Base-by-base conservation (phyloP, 2,113 vertebrate species). In the Dissostichus mawsoni region DNA sequence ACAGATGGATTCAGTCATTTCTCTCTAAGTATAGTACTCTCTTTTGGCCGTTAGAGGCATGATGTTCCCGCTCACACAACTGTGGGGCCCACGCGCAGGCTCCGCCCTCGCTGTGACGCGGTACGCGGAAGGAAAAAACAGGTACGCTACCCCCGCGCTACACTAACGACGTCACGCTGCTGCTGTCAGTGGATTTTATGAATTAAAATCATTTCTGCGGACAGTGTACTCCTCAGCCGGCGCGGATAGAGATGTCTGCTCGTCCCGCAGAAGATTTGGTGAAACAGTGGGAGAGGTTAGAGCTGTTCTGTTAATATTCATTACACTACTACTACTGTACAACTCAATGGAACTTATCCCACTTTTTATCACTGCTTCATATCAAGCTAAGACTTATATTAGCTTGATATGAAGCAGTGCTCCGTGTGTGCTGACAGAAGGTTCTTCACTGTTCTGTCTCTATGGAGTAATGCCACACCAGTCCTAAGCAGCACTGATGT, bases 201-300 rank as follows among this genome's bases (percentile, higher is more conserved):
- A 5, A 5, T 58, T 13, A 5, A 62, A 10, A 1, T 10, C 1
- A 1, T 9, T 52, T 45, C 17, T 9, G 23, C 10, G 2, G 36
- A 13, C 2, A 0, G 18, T 11, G 41, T 61, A 8, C 6, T 36
- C n/a, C 0, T 11, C 14, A 17, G 0, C 29, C 10, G 0, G 14
- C n/a, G 25, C n/a, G 25, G n/a, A 12, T 7, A 11, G 17, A 71
- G 58, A 93, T 93, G 93, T 80, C 59, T 8, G 48, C 57, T 3
- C 0, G 69, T 41, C 76, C 87, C 1, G 25, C 75, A 10, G 85
- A 92, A 44, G 36, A 89, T 0, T 0, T 92, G 82, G 73, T 93
- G 44, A 65, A 82, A 58, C 80, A 76, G 16, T 95, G 93, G 94
- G 80, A 92, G 68, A 94, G 94, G 94, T 95, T 78, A 89, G 93